These are phyloP conservation scores for Sebastes hubbsi DNA, from an alignment of 2,797 vertebrate genomes.

Conservation along the genomic window DNA sequence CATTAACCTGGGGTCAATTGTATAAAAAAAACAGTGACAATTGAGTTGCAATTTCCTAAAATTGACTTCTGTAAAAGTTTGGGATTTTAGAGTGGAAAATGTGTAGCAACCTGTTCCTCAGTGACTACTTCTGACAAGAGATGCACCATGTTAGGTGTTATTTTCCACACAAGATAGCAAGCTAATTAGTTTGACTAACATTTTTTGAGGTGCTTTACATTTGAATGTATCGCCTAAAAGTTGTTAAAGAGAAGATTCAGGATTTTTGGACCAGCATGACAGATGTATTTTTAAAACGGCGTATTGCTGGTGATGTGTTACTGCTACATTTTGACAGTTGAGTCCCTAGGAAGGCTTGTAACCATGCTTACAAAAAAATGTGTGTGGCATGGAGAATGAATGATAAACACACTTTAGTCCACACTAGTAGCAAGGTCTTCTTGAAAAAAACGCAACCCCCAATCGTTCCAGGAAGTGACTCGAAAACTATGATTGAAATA, in stretches of 20 bases:
- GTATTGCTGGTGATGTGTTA: neutral
- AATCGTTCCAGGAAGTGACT: conserved; percentile 29
- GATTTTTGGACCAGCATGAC: neutral
- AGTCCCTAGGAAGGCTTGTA: neutral
- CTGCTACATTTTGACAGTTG: neutral
- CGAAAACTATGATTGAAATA: conserved; percentile 31
- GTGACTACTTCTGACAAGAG: neutral
- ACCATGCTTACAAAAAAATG: neutral
- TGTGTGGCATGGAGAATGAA: neutral
- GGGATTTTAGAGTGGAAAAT: conserved; percentile 7
- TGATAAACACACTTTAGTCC: conserved; percentile 17
- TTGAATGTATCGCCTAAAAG: neutral
- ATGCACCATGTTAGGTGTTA: neutral
- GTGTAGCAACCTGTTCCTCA: neutral
- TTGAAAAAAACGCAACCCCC: conserved; percentile 9
- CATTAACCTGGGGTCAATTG: conserved; percentile 26
- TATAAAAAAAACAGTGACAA: neutral
- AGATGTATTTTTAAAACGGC: neutral
- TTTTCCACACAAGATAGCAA: neutral
- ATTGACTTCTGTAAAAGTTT: neutral
- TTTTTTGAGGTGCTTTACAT: neutral
- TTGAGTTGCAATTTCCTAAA: conserved; percentile 7
- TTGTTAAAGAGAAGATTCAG: neutral
- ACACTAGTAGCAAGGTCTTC: conserved; percentile 3
- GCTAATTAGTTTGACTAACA: neutral